Evolutionary conservation across 2,113 vertebrate species (phyloP), one percentile per base, ranked within the genome.

Genomic region (Xerus inauris): DNA sequence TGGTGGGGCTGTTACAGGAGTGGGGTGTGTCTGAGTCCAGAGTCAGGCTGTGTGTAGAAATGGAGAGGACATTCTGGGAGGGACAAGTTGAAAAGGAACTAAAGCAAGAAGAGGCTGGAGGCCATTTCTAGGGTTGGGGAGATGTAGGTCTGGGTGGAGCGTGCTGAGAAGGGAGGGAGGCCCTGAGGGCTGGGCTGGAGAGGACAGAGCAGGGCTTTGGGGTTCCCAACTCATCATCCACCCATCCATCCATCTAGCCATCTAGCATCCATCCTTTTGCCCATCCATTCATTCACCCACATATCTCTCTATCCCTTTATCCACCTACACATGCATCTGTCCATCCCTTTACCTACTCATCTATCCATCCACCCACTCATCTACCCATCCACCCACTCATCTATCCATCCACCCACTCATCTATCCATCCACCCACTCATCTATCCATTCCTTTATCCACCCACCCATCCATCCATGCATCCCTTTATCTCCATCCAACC

Each of bases 361-460:
- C 19, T 24, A 49, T 11, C 49, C 12, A 5, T 2, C 54, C 11
- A 30, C 2, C 32, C 6, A 81, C 3, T 26, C 49, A 20, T 22
- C 24, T 49, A 71, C 1, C 6, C 17, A 67, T 9, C 8, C 7
- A 28, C 2, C 32, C 26, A 59, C 40, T n/a, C 22, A n/a, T 71
- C 6, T 9, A 32, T 5, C 24, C 67, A 87, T 8, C 51, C 49
- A 38, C 2, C 26, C 28, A 72, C 0, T 12, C 10, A 45, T 12
- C n/a, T 38, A 49, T 20, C 54, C 5, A 13, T 28, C 28, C 16
- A 45, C 20, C 42, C 9, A 20, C 6, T 0, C 16, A 40, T 49
- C 40, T 19, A 65, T 8, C 12, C 26, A 62, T 3, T 28, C 0
- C 65, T 11, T 8, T 19, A 62, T 4, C 35, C 0, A 57, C 2